These are phyloP conservation scores for Oncorhynchus kisutch DNA, from an alignment of 2,113 vertebrate species.

Conservation along the genomic window DNA sequence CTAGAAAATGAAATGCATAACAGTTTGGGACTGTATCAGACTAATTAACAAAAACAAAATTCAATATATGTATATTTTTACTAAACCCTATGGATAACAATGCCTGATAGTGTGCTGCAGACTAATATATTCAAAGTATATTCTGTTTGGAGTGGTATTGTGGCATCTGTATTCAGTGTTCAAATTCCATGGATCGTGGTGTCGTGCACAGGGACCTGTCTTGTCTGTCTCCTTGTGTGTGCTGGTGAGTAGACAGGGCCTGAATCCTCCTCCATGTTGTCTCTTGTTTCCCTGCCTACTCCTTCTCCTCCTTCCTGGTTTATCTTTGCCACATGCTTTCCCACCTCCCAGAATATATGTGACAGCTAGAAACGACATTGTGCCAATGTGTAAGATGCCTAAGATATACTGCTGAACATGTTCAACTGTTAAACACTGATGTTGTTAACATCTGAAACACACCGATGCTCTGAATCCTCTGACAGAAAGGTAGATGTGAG, in stretches of 20 bases:
- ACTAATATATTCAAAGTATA: too few relatives aligned
- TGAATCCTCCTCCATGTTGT: not conserved
- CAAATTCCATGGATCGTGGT: too few relatives aligned
- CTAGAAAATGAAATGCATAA: too few relatives aligned
- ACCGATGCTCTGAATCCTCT: too few relatives aligned
- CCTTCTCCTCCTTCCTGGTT: not conserved
- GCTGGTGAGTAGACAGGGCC: not conserved
- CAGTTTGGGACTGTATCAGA: too few relatives aligned
- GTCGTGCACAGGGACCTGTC: not conserved
- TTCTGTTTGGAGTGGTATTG: too few relatives aligned
- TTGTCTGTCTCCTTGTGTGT: conserved; percentile 1
- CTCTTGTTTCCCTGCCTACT: not conserved
- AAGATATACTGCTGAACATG: not conserved
- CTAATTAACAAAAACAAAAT: too few relatives aligned
- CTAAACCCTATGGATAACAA: too few relatives aligned
- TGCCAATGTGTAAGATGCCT: not conserved
- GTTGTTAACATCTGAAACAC: not conserved
- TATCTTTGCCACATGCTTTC: not conserved
- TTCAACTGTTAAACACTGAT: not conserved
- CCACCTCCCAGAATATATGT: conserved; percentile 4
- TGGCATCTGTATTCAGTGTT: too few relatives aligned
- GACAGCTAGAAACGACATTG: too few relatives aligned
- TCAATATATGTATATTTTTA: too few relatives aligned
- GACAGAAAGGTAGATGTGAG: not conserved
- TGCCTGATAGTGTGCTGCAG: too few relatives aligned